Evolutionary conservation across 2,113 vertebrate species (phyloP).

Genomic region (Sorex fumeus): DNA sequence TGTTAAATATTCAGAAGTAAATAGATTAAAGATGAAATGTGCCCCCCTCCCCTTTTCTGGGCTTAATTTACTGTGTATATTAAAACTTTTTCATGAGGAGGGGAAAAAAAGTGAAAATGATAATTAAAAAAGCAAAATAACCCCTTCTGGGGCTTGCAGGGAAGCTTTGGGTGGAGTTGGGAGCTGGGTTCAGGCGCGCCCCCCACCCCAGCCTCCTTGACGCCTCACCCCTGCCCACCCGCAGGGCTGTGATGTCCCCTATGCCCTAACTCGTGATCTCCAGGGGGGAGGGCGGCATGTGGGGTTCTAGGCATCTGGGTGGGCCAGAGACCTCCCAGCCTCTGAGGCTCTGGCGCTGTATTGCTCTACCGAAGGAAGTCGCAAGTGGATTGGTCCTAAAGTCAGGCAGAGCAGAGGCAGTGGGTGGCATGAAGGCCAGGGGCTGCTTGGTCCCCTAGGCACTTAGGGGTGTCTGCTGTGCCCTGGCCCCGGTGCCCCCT

Average conservation of each 20-base stretch:
- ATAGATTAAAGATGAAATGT: conserved; percentile 97
- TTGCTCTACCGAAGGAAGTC: conserved; percentile 61
- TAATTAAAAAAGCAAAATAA: conserved; percentile 85
- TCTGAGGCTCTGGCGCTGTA: neutral
- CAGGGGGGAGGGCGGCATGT: neutral
- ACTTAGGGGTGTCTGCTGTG: neutral
- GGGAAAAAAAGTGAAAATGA: conserved; percentile 79
- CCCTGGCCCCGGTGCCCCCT: neutral
- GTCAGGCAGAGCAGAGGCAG: neutral
- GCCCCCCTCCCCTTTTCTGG: conserved; percentile 86
- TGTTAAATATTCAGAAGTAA: conserved; percentile 98
- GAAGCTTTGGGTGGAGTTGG: conserved; percentile 52
- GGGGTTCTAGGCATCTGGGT: conserved; percentile 27
- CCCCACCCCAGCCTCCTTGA: conserved; percentile 19
- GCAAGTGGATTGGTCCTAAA: conserved; percentile 44
- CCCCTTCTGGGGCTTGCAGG: conserved; percentile 69
- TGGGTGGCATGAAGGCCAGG: neutral
- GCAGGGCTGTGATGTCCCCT: too few species aligned
- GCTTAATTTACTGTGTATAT: conserved; percentile 93
- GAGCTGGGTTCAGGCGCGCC: neutral
- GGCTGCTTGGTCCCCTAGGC: neutral
- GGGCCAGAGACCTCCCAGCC: neutral
- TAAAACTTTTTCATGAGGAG: conserved; percentile 90
- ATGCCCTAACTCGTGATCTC: too few species aligned
- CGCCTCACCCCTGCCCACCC: neutral